Percentiles rank a stretch among this genome's conserved stretches.
Conservation (phyloP, 2,113 vertebrate species). For the Centrocercus urophasianus region DNA sequence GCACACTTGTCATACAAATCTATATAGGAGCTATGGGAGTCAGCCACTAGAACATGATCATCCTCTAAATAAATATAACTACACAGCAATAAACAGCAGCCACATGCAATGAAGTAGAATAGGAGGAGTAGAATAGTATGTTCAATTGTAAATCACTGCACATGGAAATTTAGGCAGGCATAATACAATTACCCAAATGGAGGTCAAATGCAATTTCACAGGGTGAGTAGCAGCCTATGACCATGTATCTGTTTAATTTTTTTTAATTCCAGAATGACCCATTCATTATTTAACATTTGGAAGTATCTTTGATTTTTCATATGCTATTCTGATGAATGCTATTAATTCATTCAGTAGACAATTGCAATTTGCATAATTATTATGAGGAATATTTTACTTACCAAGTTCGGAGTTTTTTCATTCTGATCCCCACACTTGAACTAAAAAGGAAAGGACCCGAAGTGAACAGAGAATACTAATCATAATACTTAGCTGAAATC, state of each 20-base stretch:
- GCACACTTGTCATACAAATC: not conserved
- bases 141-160: constrained; percentile 51
- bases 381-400: not conserved
- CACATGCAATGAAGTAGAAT: not conserved
- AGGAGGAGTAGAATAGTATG: constrained; percentile 40
- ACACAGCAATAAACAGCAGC: constrained; percentile 21
- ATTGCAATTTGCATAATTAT: constrained; percentile 52
- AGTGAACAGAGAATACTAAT: not conserved
- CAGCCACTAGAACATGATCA: not conserved
- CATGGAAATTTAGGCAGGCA: constrained; percentile 51
- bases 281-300: constrained; percentile 48
- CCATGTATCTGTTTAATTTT: constrained; percentile 44
- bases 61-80: constrained; percentile 10
- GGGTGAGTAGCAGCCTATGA: constrained; percentile 61
- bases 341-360: constrained; percentile 47
- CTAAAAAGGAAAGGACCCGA: not conserved
- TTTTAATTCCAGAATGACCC: constrained; percentile 52
- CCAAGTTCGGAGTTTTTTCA: not conserved
- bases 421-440: not conserved
- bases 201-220: constrained; percentile 70
- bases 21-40: not conserved
- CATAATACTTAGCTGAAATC: not conserved
- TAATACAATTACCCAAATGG: constrained; percentile 51
- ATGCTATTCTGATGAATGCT: constrained; percentile 6
- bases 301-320: constrained; percentile 56